Percentiles rank a stretch among this genome's conserved stretches.
These are phyloP conservation scores for Penaeus japonicus DNA, from an alignment of 1,140 invertebrate genomes.

Conservation along the genomic window DNA sequence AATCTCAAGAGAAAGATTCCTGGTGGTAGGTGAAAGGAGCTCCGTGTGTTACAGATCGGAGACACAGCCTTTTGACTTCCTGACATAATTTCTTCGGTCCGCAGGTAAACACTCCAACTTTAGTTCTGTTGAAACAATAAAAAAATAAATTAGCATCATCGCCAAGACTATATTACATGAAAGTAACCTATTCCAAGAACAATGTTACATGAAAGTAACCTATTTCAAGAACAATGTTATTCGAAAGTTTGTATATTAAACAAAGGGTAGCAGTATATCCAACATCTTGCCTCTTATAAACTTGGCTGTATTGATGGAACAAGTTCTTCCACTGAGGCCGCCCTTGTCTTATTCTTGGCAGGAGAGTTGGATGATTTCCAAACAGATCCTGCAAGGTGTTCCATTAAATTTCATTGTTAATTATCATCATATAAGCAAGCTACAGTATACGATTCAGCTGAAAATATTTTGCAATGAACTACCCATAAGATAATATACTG, in stretches of 20 bases:
- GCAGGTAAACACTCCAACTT: conserved; percentile 45
- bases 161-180: too few species aligned
- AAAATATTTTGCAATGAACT: too few species aligned
- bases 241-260: too few species aligned
- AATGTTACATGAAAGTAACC: too few species aligned
- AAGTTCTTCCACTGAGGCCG: conserved; percentile 42
- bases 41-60: conserved; percentile 12
- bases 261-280: too few species aligned
- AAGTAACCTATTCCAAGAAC: too few species aligned
- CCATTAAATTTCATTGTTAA: too few species aligned
- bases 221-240: too few species aligned
- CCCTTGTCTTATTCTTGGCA: conserved; percentile 31
- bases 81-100: conserved; percentile 25
- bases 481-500: too few species aligned
- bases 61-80: conserved; percentile 23
- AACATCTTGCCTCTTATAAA: conserved; percentile 14
- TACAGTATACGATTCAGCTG: too few species aligned
- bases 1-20: conserved; percentile 46
- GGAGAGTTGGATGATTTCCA: conserved; percentile 14
- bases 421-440: too few species aligned
- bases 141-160: background rate
- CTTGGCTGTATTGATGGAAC: conserved; percentile 25
- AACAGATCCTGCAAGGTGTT: conserved; percentile 34
- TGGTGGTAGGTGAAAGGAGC: conserved; percentile 38
- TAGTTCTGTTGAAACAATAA: background rate